Evolutionary conservation across 2,888 invertebrate species (phyloP), one percentile per base, ranked within the genome.

Genomic region (Graphium colonna): DNA sequence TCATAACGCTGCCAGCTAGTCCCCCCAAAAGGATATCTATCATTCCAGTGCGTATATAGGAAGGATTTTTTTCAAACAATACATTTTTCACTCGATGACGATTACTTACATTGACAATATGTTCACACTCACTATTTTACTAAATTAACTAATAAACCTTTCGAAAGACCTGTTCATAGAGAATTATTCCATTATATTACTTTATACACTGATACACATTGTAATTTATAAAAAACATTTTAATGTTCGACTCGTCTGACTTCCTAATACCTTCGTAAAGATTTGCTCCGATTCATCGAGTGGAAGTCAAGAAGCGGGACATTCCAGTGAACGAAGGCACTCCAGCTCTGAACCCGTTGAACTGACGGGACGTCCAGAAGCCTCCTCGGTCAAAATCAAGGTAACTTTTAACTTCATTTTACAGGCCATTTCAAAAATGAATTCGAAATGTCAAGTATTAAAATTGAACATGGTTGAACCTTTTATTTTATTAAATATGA

Each of bases 41-140:
- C 26, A 80, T 83, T 60, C 82, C 82, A 69, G 83, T 82, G 62
- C 47, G n/a, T 36, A 3, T 18, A 16, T 44, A 21, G 21, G n/a
- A n/a, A n/a, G n/a, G n/a, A 17, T n/a, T 18, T 12, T n/a, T 12
- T 9, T 33, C 33, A 33, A 33, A 33, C 33, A 1, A 1, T n/a
- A n/a, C n/a, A n/a, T n/a, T n/a, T n/a, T n/a, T n/a, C n/a, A n/a
- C n/a, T n/a, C n/a, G n/a, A n/a, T n/a, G n/a, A n/a, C 15, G 8
- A 7, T 9, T 0, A 9, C n/a, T n/a, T n/a, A n/a, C n/a, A 26
- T 18, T 7, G 33, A 33, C 33, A 26, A 7, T 26, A 5, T 26
- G 26, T 26, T 3, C 7, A 26, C 26, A 26, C 4, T 26, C 7
- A 26, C n/a, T n/a, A n/a, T n/a, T n/a, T n/a, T n/a, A n/a, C n/a